phyloP scores from a whole-genome alignment of 2,797 vertebrate species.

The Argya squamiceps region DNA sequence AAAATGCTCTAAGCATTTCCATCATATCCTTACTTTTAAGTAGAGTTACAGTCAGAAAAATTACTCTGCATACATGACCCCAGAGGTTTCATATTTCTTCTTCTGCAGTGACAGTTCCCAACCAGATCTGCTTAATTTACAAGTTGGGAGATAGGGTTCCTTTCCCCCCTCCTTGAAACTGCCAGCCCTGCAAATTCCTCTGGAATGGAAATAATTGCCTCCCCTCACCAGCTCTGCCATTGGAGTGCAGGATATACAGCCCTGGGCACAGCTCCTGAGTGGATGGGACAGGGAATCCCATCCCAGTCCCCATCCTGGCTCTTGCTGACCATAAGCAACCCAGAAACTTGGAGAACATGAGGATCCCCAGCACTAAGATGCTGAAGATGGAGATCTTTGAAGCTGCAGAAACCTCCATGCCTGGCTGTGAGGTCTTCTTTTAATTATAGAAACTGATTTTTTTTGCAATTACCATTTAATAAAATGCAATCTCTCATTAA shows the following conservation, averaged over 20 bases:
- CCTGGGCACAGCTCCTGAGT: not conserved
- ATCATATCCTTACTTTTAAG: slow-evolving; percentile 71
- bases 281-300: not conserved
- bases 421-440: not conserved
- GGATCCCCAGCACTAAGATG: no score
- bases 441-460: slow-evolving; percentile 5
- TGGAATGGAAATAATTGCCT: not conserved
- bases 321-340: not conserved
- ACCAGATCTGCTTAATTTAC: slow-evolving; percentile 62
- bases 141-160: slow-evolving; percentile 52
- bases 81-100: slow-evolving; percentile 62
- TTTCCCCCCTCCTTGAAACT: not conserved
- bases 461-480: not conserved
- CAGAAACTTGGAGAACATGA: not conserved
- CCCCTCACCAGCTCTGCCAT: not conserved
- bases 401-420: not conserved
- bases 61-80: slow-evolving; percentile 64
- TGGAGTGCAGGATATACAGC: not conserved
- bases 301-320: not conserved
- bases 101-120: slow-evolving; percentile 28
- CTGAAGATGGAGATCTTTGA: not conserved
- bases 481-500: slow-evolving; percentile 40
- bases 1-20: slow-evolving; percentile 69
- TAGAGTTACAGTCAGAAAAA: slow-evolving; percentile 68
- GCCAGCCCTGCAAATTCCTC: slow-evolving; percentile 57